Percentiles rank a stretch among this genome's conserved stretches.
phyloP scores from a whole-genome alignment of 2,888 invertebrate species.

The Leptopilina syphax region DNA sequence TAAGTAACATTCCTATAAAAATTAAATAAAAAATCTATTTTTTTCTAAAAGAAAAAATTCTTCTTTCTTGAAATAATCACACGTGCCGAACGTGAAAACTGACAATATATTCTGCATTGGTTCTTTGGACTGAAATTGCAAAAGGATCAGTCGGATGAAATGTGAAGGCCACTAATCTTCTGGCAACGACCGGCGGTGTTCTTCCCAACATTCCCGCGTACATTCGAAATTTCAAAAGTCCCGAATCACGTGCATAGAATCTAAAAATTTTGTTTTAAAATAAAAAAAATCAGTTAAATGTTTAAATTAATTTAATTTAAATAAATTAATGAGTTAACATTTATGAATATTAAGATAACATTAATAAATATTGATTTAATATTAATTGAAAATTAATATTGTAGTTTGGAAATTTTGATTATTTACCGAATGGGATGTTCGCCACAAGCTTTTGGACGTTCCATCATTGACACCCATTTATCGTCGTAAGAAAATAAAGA shows the following conservation, averaged over 20 bases:
- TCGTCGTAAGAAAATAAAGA: slow-evolving; percentile 96
- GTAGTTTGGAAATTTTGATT: neutral
- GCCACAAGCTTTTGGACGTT: slow-evolving; percentile 94
- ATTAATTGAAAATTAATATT: no score
- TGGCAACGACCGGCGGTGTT: slow-evolving; percentile 83
- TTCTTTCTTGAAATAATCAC: neutral
- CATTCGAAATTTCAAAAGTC: slow-evolving; percentile 87
- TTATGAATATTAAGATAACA: no score
- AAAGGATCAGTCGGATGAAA: slow-evolving; percentile 98
- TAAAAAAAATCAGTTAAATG: neutral
- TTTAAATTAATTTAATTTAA: no score
- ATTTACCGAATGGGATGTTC: slow-evolving; percentile 92
- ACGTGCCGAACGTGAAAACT: slow-evolving; percentile 91
- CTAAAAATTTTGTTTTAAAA: slow-evolving; percentile 75
- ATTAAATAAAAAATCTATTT: no score
- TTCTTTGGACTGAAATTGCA: slow-evolving; percentile 95
- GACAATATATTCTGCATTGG: slow-evolving; percentile 94
- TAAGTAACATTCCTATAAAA: no score
- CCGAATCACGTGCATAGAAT: slow-evolving; percentile 90
- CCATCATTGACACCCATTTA: slow-evolving; percentile 96
- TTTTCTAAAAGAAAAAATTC: no score
- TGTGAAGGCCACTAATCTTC: slow-evolving; percentile 94
- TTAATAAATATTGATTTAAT: no score
- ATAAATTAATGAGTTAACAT: no score
- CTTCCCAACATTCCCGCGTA: slow-evolving; percentile 83